Conservation (phyloP, 2,797 vertebrate genomes). For the Triplophysa yarkandensis region DNA sequence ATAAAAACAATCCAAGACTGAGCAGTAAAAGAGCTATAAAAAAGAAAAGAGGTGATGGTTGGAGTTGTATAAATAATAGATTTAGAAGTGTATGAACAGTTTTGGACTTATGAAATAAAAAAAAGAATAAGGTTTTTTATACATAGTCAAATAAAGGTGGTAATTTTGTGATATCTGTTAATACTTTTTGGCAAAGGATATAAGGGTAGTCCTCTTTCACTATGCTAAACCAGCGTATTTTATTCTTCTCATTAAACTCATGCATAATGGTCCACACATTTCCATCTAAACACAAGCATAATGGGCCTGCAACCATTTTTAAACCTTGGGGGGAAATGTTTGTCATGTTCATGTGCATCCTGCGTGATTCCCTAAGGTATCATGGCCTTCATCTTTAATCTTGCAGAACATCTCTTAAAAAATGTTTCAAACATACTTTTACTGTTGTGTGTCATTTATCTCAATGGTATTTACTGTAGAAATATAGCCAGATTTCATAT, state of each 20-base stretch:
- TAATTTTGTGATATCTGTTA: constrained; percentile 11
- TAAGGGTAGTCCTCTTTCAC: constrained; percentile 7
- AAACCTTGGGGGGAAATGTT: neutral
- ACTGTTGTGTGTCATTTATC: constrained; percentile 6
- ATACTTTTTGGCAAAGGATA: constrained; percentile 9
- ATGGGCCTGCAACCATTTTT: constrained; percentile 5
- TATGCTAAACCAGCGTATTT: neutral
- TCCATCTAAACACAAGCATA: constrained; percentile 10
- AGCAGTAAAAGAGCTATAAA: neutral
- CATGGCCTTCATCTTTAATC: neutral
- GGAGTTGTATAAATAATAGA: constrained; percentile 17
- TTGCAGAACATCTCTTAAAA: constrained; percentile 10
- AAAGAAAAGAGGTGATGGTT: neutral
- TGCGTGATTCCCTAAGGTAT: constrained; percentile 6
- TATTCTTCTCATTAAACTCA: constrained; percentile 18
- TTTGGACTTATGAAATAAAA: neutral
- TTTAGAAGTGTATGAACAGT: neutral
- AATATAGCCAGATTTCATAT: constrained; percentile 5
- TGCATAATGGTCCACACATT: constrained; percentile 14
- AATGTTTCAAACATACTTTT: constrained; percentile 4
- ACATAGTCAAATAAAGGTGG: neutral
- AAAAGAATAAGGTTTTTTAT: neutral
- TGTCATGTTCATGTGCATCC: constrained; percentile 15
- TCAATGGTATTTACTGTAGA: neutral
- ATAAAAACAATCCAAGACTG: constrained; percentile 22